Evolutionary conservation across 2,113 vertebrate genomes (phyloP).

Genomic region (Himantopus leucocephalus): DNA sequence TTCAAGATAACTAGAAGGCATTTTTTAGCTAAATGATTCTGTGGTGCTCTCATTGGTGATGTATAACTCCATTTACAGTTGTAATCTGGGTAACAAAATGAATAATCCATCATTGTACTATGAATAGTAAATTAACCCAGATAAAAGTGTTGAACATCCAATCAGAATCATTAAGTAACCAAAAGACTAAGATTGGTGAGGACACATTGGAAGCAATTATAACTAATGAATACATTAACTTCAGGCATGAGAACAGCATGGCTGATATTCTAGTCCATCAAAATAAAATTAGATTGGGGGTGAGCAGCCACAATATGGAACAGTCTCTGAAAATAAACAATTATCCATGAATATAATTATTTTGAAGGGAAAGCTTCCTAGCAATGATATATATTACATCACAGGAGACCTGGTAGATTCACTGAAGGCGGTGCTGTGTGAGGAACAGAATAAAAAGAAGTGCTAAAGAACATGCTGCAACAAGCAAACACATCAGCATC

Average conservation of each 20-base stretch:
- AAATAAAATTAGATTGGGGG: conserved; percentile 59
- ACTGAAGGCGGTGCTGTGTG: neutral
- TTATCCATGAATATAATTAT: conserved; percentile 34
- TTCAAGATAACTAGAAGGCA: conserved; percentile 60
- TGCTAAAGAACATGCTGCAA: neutral
- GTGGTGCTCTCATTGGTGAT: conserved; percentile 69
- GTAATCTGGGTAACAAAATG: conserved; percentile 79
- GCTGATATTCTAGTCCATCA: conserved; percentile 57
- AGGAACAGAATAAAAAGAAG: neutral
- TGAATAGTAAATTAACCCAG: conserved; percentile 82
- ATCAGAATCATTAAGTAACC: conserved; percentile 77
- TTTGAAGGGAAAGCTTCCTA: conserved; percentile 31
- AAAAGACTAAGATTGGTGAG: conserved; percentile 74
- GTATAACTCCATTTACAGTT: conserved; percentile 77
- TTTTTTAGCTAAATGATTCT: conserved; percentile 60
- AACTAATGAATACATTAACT: conserved; percentile 80
- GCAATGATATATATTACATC: neutral
- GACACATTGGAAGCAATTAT: conserved; percentile 74
- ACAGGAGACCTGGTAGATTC: neutral
- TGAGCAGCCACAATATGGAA: conserved; percentile 42
- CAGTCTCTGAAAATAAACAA: conserved; percentile 48
- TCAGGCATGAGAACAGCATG: conserved; percentile 5
- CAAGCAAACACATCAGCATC: neutral
- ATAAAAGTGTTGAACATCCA: conserved; percentile 80
- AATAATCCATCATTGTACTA: conserved; percentile 78